Percentiles rank a stretch among this genome's conserved stretches.
Conservation (phyloP, 2,888 invertebrate genomes). For the Drosophila subsilvestris region DNA sequence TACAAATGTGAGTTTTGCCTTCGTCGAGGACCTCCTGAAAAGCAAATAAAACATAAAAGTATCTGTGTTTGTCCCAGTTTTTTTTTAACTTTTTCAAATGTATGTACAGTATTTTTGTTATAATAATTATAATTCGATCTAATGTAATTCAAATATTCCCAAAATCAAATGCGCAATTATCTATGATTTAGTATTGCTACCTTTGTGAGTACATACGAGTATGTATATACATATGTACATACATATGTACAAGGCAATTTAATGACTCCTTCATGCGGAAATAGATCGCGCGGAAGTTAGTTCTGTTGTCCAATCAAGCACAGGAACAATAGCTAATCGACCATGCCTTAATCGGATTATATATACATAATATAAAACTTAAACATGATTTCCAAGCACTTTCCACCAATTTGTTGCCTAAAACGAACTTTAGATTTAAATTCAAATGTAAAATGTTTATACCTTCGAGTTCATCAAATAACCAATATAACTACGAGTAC, state of each 20-base stretch:
- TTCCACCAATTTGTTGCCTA: too few relatives aligned
- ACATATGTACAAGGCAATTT: background rate
- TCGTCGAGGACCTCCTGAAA: background rate
- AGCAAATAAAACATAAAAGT: background rate
- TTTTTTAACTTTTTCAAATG: too few relatives aligned
- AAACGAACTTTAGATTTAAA: too few relatives aligned
- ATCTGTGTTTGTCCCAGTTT: background rate
- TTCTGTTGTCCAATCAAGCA: too few relatives aligned
- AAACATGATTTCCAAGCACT: too few relatives aligned
- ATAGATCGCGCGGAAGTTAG: background rate
- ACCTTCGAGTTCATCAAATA: background rate
- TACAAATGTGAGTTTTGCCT: constrained; percentile 1
- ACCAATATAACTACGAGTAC: background rate
- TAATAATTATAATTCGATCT: background rate
- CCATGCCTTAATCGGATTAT: background rate
- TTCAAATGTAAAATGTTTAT: too few relatives aligned
- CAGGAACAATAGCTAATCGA: background rate
- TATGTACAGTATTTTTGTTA: too few relatives aligned
- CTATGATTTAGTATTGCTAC: too few relatives aligned
- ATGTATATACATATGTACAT: too few relatives aligned
- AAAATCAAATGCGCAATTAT: background rate
- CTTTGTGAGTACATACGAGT: too few relatives aligned
- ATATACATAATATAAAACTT: background rate
- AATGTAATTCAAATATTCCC: background rate
- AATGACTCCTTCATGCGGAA: background rate